A percentile compares a stretch with the other conserved stretches of the same genome.
Evolutionary conservation across 2,888 invertebrate genomes (phyloP).

Genomic region (Hydroisotoma schaefferi): DNA sequence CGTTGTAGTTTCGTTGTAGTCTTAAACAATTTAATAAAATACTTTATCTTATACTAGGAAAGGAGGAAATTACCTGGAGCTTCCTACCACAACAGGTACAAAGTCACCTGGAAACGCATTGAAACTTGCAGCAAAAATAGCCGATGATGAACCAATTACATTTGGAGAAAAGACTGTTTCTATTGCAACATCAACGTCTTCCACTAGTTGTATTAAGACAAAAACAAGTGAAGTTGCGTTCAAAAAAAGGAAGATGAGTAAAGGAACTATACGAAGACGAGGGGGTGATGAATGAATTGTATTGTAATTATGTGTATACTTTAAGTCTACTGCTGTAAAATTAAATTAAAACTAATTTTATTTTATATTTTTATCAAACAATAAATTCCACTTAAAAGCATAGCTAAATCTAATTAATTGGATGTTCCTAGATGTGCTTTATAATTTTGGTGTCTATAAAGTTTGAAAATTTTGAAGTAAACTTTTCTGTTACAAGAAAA

Average conservation of each 20-base stretch:
- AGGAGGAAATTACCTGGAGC: slow-evolving; percentile 17
- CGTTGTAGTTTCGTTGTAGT: no score
- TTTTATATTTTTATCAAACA: no score
- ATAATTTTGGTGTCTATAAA: no score
- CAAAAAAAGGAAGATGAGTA: slow-evolving; percentile 67
- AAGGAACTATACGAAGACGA: slow-evolving; percentile 64
- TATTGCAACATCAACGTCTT: slow-evolving; percentile 13
- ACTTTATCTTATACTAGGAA: slow-evolving; percentile 2
- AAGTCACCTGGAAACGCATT: slow-evolving; percentile 14
- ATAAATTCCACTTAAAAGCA: no score
- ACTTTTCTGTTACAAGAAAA: no score
- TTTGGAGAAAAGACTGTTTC: slow-evolving; percentile 37
- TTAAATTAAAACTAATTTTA: not conserved
- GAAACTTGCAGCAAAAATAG: slow-evolving; percentile 19
- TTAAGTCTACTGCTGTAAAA: not conserved
- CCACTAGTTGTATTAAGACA: slow-evolving; percentile 52
- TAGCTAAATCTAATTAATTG: no score
- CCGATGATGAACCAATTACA: slow-evolving; percentile 29
- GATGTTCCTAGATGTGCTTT: no score
- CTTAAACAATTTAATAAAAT: not conserved
- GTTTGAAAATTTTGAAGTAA: no score
- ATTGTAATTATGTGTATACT: not conserved
- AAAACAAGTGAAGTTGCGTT: slow-evolving; percentile 56
- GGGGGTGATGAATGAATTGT: slow-evolving; percentile 54
- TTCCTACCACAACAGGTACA: slow-evolving; percentile 19